phyloP scores from a whole-genome alignment of 2,888 invertebrate species.

The Eristalis arbustorum region DNA sequence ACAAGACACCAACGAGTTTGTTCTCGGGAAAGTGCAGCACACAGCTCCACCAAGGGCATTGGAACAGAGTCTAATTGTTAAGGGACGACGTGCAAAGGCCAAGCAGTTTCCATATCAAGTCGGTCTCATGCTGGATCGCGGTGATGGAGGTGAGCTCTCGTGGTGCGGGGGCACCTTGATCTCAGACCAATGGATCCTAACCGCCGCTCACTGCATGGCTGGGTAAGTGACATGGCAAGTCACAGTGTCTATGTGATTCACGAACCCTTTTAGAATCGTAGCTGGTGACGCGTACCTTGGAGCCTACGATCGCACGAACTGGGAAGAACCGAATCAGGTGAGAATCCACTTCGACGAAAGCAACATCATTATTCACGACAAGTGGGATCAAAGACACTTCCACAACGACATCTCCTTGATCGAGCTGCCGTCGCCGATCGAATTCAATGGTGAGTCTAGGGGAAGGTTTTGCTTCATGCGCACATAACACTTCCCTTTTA shows the following conservation, averaged over 20 bases:
- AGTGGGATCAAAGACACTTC: constrained; percentile 75
- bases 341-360: constrained; percentile 71
- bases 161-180: constrained; percentile 79
- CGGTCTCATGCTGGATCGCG: constrained; percentile 75
- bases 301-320: constrained; percentile 73
- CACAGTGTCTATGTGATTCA: background rate
- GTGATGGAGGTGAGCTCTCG: background rate
- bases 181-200: constrained; percentile 76
- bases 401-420: constrained; percentile 81
- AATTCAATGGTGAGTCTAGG: constrained; percentile 76
- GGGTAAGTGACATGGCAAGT: constrained; percentile 12
- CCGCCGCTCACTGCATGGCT: constrained; percentile 77
- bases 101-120: constrained; percentile 78
- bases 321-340: constrained; percentile 73
- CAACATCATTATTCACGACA: constrained; percentile 77
- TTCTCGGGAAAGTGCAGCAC: constrained; percentile 72
- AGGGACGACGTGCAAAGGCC: constrained; percentile 75
- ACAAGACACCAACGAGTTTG: constrained; percentile 76
- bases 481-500: background rate
- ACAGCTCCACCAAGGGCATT: background rate
- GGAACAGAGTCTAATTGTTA: constrained; percentile 26
- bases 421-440: constrained; percentile 77
- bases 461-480: background rate
- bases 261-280: background rate
- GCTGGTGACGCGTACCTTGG: constrained; percentile 75